Evolutionary conservation across 2,797 vertebrate genomes (phyloP), one percentile per base, ranked within the genome.

Genomic region (Florisuga fusca): DNA sequence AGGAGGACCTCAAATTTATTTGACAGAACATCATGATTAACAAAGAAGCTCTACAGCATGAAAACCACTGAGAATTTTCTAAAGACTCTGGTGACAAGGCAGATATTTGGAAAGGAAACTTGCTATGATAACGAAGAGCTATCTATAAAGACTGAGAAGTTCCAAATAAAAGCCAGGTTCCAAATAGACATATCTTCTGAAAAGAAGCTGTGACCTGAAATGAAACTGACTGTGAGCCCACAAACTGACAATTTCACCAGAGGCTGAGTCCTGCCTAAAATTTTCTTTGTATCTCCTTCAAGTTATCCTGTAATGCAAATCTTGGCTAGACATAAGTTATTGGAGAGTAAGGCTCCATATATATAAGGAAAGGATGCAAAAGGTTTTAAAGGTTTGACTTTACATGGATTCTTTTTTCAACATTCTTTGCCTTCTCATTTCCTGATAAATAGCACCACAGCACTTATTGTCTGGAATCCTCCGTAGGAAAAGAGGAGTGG

Each of bases 391-490:
- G 12, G 21, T 78, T 79, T 81, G 53, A 59, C 46, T 93, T 89
- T 38, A 41, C 21, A 75, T 20, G 54, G 82, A 72, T 53, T 93
- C 36, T 82, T 63, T 67, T 87, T 93, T 91, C 84, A 85, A 38
- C 61, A 89, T 89, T 93, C 75, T 95, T 93, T 94, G 81, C 79
- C 51, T 93, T 66, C 86, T 62, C 27, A 69, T 90, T 91, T 93
- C 84, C 92, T 91, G 75, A 80, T 54, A 96, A 90, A 92, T 5
- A 76, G 43, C 54, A 96, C 63, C 83, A 94, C 38, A 93, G 69
- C 29, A 93, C 50, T 95, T 77, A 86, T 6, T 94, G 77, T 87
- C 81, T 95, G 72, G 80, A 96, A 91, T 78, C 22, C 62, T 96
- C 75, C 55, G 33, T 16, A 91, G 91, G 36, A 95, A 75, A 74